Base-by-base conservation (phyloP, 1,140 invertebrate species). In the Camponotus vicinus region DNA sequence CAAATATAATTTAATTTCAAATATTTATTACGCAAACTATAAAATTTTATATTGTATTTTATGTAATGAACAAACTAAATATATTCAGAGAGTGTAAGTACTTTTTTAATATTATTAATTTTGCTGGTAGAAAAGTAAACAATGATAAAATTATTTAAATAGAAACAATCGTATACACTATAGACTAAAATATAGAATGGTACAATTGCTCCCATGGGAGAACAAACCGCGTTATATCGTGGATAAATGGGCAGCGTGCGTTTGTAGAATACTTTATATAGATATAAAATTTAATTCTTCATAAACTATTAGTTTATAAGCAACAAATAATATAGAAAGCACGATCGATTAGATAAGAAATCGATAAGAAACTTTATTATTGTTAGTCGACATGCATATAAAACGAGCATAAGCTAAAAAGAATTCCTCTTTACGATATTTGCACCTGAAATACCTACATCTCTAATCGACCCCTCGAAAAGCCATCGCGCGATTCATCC, bases 401-500 rank as follows among this genome's bases (percentile, higher is more conserved):
- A 34, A 0, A 45, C n/a, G n/a, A 21, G 9, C 42, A 15, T 37
- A 21, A 59, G 40, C 59, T 8, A 21, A 21, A 80, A 15, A 57
- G 5, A 69, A 79, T 67, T 13, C n/a, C 37, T 15, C 15, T 80
- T 11, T 49, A 18, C 21, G 63, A 79, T 42, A 34, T 69, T 57
- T 32, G 55, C 34, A 21, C 27, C 27, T 9, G 37, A 80, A 70
- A 80, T 42, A 80, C 52, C 49, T 40, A 40, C 37, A 70, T 52
- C 49, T 70, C 75, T 90, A 90, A 85, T 90, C 79, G 86, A 32
- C 45, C 71, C 34, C 59, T 90, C 78, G 27, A 90, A 86, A 90
- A 90, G 45, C 61, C 52, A 86, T 70, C 49, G 57, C 32, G 18
- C 5, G 57, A 66, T 34, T 37, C 55, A 32, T 13, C 37, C 84